These are phyloP conservation scores for Drosophila trapezifrons DNA, from an alignment of 1,140 invertebrate species.

Conservation along the genomic window DNA sequence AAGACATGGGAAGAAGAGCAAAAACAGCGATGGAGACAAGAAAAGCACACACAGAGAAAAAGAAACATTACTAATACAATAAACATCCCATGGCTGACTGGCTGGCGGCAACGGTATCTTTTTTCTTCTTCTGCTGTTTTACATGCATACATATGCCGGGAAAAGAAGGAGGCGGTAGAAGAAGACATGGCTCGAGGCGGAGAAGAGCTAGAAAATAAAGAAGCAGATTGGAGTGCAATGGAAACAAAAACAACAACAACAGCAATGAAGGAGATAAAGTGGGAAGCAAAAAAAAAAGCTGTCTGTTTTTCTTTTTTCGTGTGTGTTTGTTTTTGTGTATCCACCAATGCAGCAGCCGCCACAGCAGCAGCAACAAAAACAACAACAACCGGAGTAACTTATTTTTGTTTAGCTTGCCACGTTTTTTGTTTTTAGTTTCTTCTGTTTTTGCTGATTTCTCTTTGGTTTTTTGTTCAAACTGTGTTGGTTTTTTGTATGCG, in stretches of 20 bases:
- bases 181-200: slow-evolving; percentile 36
- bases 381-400: slow-evolving; percentile 52
- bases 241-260: slow-evolving; percentile 30
- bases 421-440: slow-evolving; percentile 51
- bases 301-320: slow-evolving; percentile 45
- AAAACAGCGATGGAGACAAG: slow-evolving; percentile 10
- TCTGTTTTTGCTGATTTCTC: slow-evolving; percentile 48
- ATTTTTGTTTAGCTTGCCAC: slow-evolving; percentile 71
- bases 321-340: slow-evolving; percentile 51
- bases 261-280: slow-evolving; percentile 26
- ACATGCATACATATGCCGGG: slow-evolving; percentile 17
- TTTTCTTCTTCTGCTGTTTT: slow-evolving; percentile 5
- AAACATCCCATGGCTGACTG: slow-evolving; percentile 31
- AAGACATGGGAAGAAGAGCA: slow-evolving; percentile 5
- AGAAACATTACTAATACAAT: slow-evolving; percentile 45
- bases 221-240: slow-evolving; percentile 36
- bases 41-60: slow-evolving; percentile 47
- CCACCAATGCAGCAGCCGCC: slow-evolving; percentile 54
- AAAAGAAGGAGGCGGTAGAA: slow-evolving; percentile 43
- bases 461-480: slow-evolving; percentile 41
- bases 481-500: slow-evolving; percentile 21
- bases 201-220: slow-evolving; percentile 39
- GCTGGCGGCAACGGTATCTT: slow-evolving; percentile 37
- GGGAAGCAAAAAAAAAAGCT: slow-evolving; percentile 23
- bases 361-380: slow-evolving; percentile 23